Conservation (phyloP, 1,140 invertebrate species). For the Mesaphorura yosii region DNA sequence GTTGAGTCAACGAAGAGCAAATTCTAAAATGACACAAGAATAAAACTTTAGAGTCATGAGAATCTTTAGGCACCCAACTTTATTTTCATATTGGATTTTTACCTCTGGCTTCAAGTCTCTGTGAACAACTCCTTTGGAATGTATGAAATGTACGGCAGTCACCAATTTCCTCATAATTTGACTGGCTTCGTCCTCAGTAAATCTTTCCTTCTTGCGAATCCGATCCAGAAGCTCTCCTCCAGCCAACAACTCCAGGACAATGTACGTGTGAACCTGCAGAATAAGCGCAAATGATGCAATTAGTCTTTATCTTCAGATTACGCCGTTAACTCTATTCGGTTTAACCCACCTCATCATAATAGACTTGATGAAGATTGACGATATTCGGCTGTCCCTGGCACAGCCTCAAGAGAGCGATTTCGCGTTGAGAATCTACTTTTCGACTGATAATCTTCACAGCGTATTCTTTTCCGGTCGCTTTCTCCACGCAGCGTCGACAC, state of each 20-base stretch:
- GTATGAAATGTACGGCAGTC: conserved; percentile 68
- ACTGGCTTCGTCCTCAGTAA: conserved; percentile 56
- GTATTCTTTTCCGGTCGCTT: conserved; percentile 55
- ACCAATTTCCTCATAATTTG: conserved; percentile 64
- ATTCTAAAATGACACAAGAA: conserved; percentile 45
- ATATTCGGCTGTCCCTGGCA: conserved; percentile 83
- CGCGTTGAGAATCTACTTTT: conserved; percentile 59
- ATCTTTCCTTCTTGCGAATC: conserved; percentile 50
- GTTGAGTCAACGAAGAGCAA: conserved; percentile 54
- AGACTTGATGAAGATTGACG: conserved; percentile 69
- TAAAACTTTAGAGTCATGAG: conserved; percentile 10
- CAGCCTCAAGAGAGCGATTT: conserved; percentile 61
- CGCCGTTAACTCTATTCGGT: not conserved
- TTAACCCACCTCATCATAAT: conserved; percentile 55
- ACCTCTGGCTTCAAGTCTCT: conserved; percentile 82
- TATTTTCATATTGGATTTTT: conserved; percentile 25
- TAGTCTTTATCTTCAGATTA: not conserved
- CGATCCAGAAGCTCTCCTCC: conserved; percentile 77
- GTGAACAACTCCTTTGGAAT: conserved; percentile 66
- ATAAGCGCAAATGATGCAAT: conserved; percentile 17
- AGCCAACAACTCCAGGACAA: conserved; percentile 70
- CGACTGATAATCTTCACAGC: conserved; percentile 84
- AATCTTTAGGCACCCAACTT: not conserved
- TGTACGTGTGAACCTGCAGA: conserved; percentile 59
- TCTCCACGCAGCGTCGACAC: conserved; percentile 68